Evolutionary conservation across 2,113 vertebrate species (phyloP), one percentile per base, ranked within the genome.

Genomic region (Lonchura striata): DNA sequence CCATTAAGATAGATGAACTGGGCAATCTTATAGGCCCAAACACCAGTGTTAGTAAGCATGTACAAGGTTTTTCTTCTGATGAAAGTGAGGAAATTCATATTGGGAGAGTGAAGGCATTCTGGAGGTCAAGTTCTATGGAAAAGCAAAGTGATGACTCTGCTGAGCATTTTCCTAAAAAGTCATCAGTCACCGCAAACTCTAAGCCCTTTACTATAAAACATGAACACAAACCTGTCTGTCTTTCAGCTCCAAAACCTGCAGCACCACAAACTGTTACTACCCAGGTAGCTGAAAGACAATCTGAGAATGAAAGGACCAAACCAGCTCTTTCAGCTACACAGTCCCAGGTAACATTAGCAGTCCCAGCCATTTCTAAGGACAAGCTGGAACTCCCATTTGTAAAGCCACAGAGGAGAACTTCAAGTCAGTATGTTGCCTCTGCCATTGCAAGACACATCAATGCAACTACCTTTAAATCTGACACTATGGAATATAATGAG

Each of bases 1-100:
- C 99, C 97, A 99, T 99, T 91, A 98, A 98, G 95, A 99, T 99
- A 24, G 99, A 99, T 15, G 98, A 99, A 86, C 98, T 98, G 59
- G 99, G 99, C 49, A 99, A 99, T 86, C 98, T 99, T 96, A 96
- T 99, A 85, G 97, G 71, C 57, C 92, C 81, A 7, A 95, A 83
- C 3, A 28, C 52, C 24, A 63, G 27, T 23, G 60, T 52, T 9
- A 95, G 77, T 88, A 97, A 94, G 69, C 82, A 87, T 19, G n/a
- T 94, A 42, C 70, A 82, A 47, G 88, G 95, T 15, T 70, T 82
- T 1, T 59, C 92, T 3, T 23, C 65, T 46, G 94, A 59, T 20
- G 97, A 98, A 74, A 74, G 60, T 13, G 97, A 97, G 14, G 93
- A 96, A 64, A 97, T 98, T 49, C 96, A 97, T 82, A 78, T 98